phyloP scores from a whole-genome alignment of 2,888 invertebrate genomes.

The Lasioglossum calceatum region DNA sequence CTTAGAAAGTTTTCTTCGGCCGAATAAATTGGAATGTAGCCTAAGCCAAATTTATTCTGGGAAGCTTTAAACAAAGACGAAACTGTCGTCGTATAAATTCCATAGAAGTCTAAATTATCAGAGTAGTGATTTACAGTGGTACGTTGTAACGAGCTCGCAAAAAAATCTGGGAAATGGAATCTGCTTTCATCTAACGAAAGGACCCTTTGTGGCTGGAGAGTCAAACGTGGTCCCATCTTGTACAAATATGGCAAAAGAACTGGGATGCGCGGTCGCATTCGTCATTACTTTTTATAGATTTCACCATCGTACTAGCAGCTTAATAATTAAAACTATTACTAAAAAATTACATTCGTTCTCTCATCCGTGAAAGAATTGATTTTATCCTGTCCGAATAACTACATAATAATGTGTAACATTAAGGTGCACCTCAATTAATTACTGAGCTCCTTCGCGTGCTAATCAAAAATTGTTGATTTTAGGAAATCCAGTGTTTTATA shows the following conservation, averaged over 20 bases:
- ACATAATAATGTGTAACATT: background rate
- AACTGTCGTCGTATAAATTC: conserved; percentile 6
- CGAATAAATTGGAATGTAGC: conserved; percentile 2
- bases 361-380: background rate
- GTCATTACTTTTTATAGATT: background rate
- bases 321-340: background rate
- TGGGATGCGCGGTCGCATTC: background rate
- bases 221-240: background rate
- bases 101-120: conserved; percentile 5
- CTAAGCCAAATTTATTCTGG: background rate
- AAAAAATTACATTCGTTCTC: background rate
- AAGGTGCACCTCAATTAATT: background rate
- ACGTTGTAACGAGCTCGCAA: background rate
- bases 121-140: background rate
- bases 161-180: conserved; percentile 1
- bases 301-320: too few relatives aligned
- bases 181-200: conserved; percentile 5
- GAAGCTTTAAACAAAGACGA: background rate
- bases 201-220: background rate
- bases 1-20: background rate
- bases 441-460: too few relatives aligned
- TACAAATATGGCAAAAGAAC: background rate
- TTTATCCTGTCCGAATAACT: background rate
- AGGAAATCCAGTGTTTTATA: background rate
- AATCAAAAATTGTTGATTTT: background rate